phyloP scores from a whole-genome alignment of 2,113 vertebrate species.

The Anoplopoma fimbria region DNA sequence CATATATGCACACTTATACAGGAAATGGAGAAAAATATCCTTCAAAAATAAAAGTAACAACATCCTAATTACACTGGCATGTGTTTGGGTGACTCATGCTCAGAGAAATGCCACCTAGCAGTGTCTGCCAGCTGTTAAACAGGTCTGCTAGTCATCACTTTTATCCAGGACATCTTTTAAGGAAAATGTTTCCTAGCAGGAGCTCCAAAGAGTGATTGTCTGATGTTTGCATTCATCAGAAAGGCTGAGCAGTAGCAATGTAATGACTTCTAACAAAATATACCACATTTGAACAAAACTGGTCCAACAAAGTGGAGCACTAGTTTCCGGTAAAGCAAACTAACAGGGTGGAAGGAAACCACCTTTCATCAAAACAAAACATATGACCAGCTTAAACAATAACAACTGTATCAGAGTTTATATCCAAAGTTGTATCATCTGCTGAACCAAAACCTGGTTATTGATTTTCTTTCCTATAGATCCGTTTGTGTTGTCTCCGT shows the following conservation, averaged over 20 bases:
- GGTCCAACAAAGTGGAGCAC: neutral
- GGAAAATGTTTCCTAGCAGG: neutral
- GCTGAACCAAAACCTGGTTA: neutral
- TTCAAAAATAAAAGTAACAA: slow-evolving; percentile 11
- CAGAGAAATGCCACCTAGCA: neutral
- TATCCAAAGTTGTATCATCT: neutral
- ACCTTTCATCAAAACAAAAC: neutral
- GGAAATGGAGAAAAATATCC: slow-evolving; percentile 11
- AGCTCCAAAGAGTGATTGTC: neutral
- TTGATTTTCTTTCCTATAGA: slow-evolving; percentile 1
- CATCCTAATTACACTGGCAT: slow-evolving; percentile 13
- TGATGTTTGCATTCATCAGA: neutral
- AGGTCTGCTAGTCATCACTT: neutral
- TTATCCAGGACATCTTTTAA: neutral
- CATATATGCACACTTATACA: neutral
- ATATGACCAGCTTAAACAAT: neutral
- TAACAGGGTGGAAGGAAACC: neutral
- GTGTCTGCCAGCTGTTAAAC: slow-evolving; percentile 13
- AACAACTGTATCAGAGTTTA: neutral
- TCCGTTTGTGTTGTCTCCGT: neutral
- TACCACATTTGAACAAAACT: neutral
- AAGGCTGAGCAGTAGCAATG: neutral
- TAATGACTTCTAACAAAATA: neutral
- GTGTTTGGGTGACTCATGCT: neutral
- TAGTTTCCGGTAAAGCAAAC: neutral